Evolutionary conservation across 2,797 vertebrate species (phyloP), one percentile per base, ranked within the genome.

Genomic region (Coranthus polyacanthus): DNA sequence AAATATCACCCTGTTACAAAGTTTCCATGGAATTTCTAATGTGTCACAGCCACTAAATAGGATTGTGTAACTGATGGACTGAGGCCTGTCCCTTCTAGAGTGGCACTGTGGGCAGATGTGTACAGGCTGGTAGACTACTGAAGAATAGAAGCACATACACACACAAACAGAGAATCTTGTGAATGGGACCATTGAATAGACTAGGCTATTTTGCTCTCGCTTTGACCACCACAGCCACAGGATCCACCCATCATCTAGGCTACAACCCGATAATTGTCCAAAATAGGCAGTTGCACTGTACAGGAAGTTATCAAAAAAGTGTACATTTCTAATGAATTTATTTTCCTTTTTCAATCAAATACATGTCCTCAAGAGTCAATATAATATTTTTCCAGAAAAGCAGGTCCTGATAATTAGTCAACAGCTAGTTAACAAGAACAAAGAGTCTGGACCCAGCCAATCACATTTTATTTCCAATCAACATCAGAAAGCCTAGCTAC

Each of bases 341-440:
- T n/a, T 20, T 3, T 1, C 7, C 3, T 39, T 45, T 15, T n/a
- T n/a, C n/a, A n/a, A n/a, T 12, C 4, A 17, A 37, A 56, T 13
- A 13, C 2, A 34, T 36, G 3, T 36, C 5, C 44, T 17, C 24
- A 42, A 3, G 13, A 20, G 12, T 2, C 34, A 49, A 49, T 3
- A 34, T 5, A n/a, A n/a, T 45, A 17, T 7, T 15, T 44, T 47
- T n/a, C n/a, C 18, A 24, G 32, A 8, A 26, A 29, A 70, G 0
- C 56, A 5, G 6, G 7, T 21, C 11, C 37, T 41, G 12, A 3
- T 32, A 16, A n/a, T n/a, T n/a, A n/a, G n/a, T n/a, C n/a, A n/a
- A n/a, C n/a, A n/a, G n/a, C n/a, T n/a, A n/a, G 64, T 76, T 68
- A 79, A 73, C 34, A 5, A 71, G 62, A 72, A 73, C 84, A 87